Evolutionary conservation across 1,140 invertebrate genomes (phyloP).

Genomic region (Kradibia gibbosae): DNA sequence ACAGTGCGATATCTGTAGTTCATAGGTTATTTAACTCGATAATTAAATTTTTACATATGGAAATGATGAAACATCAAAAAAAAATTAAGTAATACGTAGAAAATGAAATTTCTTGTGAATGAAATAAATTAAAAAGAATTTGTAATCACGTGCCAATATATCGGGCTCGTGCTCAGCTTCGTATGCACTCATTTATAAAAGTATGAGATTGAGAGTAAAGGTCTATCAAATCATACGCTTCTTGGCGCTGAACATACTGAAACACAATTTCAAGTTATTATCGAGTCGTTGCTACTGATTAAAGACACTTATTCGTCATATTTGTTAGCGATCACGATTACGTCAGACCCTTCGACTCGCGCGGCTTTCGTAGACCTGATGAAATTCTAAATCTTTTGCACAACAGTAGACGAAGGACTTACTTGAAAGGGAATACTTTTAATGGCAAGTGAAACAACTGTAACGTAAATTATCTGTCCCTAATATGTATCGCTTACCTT

Average conservation of each 20-base stretch:
- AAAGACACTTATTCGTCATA: conserved; percentile 57
- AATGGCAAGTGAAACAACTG: too few species aligned
- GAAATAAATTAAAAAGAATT: not conserved
- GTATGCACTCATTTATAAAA: not conserved
- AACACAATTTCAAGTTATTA: conserved; percentile 63
- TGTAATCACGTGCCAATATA: not conserved
- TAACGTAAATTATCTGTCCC: too few species aligned
- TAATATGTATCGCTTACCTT: too few species aligned
- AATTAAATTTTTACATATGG: too few species aligned
- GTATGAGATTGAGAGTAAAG: not conserved
- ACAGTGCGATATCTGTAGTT: too few species aligned
- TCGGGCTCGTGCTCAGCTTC: not conserved
- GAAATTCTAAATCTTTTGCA: not conserved
- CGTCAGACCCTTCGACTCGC: not conserved
- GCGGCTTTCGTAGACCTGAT: not conserved
- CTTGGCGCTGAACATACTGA: conserved; percentile 40
- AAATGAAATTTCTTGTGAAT: too few species aligned
- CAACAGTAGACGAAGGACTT: too few species aligned
- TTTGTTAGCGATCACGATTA: not conserved
- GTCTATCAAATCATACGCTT: too few species aligned
- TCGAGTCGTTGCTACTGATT: conserved; percentile 59
- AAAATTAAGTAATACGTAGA: too few species aligned
- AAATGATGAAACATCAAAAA: too few species aligned
- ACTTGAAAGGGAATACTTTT: too few species aligned
- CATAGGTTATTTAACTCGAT: too few species aligned